These are phyloP conservation scores for Lycocerus yunnanus DNA, from an alignment of 2,888 invertebrate species.

Conservation along the genomic window DNA sequence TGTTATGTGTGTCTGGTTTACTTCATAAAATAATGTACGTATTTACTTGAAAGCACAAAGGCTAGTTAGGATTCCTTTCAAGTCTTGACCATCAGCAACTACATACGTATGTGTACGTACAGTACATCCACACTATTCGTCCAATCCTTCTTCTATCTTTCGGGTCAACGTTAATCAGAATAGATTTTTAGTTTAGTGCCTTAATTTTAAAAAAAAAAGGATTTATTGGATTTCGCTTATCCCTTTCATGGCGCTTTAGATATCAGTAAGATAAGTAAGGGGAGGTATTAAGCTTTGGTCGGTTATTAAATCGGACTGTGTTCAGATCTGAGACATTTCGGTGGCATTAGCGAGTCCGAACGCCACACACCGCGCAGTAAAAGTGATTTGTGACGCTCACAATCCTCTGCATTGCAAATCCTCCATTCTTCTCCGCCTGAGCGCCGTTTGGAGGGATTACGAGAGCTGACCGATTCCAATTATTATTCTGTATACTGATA, in stretches of 20 bases:
- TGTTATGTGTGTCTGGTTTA: constrained; percentile 28
- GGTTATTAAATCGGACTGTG: constrained; percentile 35
- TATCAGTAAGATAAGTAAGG: constrained; percentile 28
- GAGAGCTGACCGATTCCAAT: constrained; percentile 50
- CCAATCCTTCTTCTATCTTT: not conserved
- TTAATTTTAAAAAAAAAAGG: constrained; percentile 1
- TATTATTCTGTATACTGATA: constrained; percentile 52
- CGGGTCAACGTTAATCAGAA: not conserved
- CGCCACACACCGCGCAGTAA: constrained; percentile 48
- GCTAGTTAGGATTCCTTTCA: constrained; percentile 36
- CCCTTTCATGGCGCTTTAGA: constrained; percentile 20
- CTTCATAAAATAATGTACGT: constrained; percentile 31
- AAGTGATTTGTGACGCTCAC: constrained; percentile 57
- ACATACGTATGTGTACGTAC: too few species aligned
- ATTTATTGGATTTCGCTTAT: constrained; percentile 17
- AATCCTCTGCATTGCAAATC: constrained; percentile 57
- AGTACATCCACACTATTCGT: constrained; percentile 22
- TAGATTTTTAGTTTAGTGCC: not conserved
- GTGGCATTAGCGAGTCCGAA: constrained; percentile 41
- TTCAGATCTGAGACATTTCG: constrained; percentile 43
- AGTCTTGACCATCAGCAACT: constrained; percentile 31
- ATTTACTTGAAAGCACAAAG: constrained; percentile 36
- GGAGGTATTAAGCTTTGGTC: constrained; percentile 30
- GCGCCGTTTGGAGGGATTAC: constrained; percentile 43
- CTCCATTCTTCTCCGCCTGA: constrained; percentile 51